Conservation (phyloP, 2,113 vertebrate genomes). For the Melospiza melodia region DNA sequence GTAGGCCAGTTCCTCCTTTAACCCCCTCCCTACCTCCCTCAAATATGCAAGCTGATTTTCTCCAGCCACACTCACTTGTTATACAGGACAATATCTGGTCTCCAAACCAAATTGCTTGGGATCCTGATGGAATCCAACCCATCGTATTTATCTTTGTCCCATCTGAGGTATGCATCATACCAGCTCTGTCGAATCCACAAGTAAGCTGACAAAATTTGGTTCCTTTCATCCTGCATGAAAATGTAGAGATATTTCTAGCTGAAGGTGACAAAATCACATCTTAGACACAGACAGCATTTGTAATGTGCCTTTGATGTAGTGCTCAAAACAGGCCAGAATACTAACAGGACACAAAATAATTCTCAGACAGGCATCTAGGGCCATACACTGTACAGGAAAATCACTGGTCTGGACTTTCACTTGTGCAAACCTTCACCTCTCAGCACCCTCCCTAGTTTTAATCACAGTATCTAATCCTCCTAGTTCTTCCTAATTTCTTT, state of each 20-base stretch:
- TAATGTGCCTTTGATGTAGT: not conserved
- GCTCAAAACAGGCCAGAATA: not conserved
- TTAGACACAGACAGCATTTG: not conserved
- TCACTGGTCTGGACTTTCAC: not conserved
- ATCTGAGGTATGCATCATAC: slow-evolving; percentile 90
- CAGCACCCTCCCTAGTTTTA: not conserved
- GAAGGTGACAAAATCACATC: not conserved
- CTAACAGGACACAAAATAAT: not conserved
- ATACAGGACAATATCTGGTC: slow-evolving; percentile 95
- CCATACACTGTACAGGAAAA: not conserved
- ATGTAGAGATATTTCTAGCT: not conserved
- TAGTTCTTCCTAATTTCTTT: not conserved
- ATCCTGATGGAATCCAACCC: slow-evolving; percentile 95
- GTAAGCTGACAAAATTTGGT: slow-evolving; percentile 94
- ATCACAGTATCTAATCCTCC: not conserved
- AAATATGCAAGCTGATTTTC: not conserved
- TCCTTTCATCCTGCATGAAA: slow-evolving; percentile 88
- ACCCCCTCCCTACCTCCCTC: not conserved
- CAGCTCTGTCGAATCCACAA: slow-evolving; percentile 95
- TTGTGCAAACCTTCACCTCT: not conserved
- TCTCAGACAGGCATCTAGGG: not conserved
- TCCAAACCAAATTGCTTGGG: slow-evolving; percentile 93
- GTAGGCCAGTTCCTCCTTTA: not conserved
- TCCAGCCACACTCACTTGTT: slow-evolving; percentile 86
- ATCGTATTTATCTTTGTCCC: slow-evolving; percentile 94